Evolutionary conservation across 2,113 vertebrate species (phyloP).

Genomic region (Trogon melanurus): DNA sequence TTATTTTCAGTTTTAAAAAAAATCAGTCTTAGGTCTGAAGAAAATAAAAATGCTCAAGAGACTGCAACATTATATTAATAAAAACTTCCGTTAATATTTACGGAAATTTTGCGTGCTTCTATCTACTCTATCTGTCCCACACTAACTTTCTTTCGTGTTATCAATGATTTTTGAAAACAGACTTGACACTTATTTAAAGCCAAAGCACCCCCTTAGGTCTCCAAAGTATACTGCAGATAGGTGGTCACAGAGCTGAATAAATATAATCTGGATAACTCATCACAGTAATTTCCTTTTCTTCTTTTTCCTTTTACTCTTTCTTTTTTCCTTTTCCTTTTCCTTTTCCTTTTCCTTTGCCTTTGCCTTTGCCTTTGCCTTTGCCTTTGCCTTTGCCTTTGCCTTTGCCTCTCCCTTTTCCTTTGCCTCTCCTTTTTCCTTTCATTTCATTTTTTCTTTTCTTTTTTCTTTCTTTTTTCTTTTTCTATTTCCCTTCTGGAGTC

Average conservation of each 20-base stretch:
- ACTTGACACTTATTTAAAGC: not conserved
- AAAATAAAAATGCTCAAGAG: rapidly evolving
- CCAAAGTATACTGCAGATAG: not conserved
- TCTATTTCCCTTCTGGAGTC: rapidly evolving
- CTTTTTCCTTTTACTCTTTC: rapidly evolving
- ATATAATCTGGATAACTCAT: not conserved
- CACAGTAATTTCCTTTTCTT: rapidly evolving
- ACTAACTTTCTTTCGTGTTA: not conserved
- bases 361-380: rapidly evolving
- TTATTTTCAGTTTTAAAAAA: not conserved
- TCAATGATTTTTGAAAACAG: not conserved
- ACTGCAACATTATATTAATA: not conserved
- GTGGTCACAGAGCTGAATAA: not conserved
- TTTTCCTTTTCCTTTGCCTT: not conserved
- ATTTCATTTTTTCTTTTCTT: no score
- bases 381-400: rapidly evolving
- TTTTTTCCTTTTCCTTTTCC: no score
- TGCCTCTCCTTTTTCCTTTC: no score
- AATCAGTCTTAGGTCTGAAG: not conserved
- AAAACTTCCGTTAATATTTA: not conserved
- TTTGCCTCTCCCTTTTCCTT: rapidly evolving
- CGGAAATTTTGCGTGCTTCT: not conserved
- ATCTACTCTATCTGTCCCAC: not conserved
- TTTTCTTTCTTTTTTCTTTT: rapidly evolving
- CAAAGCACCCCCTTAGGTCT: not conserved